Evolutionary conservation across 2,797 vertebrate genomes (phyloP).

Genomic region (Neostethus bicornis): DNA sequence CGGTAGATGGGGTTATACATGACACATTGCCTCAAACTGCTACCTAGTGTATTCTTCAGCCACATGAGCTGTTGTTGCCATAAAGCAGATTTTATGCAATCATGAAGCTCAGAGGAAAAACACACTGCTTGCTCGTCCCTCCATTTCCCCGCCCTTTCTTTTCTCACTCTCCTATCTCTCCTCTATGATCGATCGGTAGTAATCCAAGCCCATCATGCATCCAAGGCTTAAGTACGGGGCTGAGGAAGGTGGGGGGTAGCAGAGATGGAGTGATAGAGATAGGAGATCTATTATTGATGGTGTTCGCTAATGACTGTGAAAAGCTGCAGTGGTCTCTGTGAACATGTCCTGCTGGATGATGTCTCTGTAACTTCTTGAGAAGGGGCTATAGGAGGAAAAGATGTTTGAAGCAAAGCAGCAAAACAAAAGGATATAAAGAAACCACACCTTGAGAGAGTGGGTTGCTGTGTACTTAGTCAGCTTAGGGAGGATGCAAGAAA

Average conservation of each 20-base stretch:
- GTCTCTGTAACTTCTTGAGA: conserved; percentile 51
- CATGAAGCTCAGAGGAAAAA: conserved; percentile 35
- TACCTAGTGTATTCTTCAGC: conserved; percentile 26
- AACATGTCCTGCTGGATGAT: conserved; percentile 59
- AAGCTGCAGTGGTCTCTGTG: conserved; percentile 67
- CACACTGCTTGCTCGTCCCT: conserved; percentile 6
- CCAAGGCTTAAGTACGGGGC: conserved; percentile 76
- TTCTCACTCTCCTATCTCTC: conserved; percentile 46
- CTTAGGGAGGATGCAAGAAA: conserved; percentile 3
- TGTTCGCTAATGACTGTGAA: conserved; percentile 79
- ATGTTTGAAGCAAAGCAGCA: conserved; percentile 51
- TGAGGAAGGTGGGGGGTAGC: conserved; percentile 58
- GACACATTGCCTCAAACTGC: conserved; percentile 27
- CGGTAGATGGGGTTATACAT: not conserved
- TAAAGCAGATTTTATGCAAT: conserved; percentile 37
- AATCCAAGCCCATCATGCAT: conserved; percentile 74
- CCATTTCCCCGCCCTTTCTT: conserved; percentile 12
- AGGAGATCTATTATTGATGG: conserved; percentile 85
- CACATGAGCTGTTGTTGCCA: conserved; percentile 60
- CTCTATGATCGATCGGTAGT: conserved; percentile 73
- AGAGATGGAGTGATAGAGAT: conserved; percentile 72
- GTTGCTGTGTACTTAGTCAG: not conserved
- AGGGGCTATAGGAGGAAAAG: conserved; percentile 8
- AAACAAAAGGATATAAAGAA: conserved; percentile 39
- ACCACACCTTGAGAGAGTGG: not conserved